Percentiles rank a stretch among this genome's conserved stretches.
These are phyloP conservation scores for Micropoecilia bifurca DNA, from an alignment of 2,797 vertebrate genomes.

Conservation along the genomic window DNA sequence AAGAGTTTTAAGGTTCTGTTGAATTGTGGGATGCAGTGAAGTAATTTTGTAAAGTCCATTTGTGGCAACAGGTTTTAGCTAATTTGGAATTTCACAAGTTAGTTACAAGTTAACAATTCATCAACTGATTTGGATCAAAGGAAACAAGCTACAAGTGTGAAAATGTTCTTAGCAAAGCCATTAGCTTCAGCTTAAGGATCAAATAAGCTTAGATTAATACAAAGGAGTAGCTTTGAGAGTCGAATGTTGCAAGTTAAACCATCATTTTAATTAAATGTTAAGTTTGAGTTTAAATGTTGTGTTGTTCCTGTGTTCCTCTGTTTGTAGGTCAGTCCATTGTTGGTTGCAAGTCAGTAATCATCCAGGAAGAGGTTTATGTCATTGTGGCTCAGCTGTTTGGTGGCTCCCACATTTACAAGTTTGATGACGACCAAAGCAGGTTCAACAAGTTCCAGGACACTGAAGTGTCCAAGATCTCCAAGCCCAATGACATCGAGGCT, in stretches of 20 bases:
- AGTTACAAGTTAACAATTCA: background rate
- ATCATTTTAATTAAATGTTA: slow-evolving; percentile 50
- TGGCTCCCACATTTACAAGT: slow-evolving; percentile 97
- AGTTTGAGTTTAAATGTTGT: background rate
- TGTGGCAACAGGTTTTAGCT: background rate
- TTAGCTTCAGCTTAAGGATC: background rate
- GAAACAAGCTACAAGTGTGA: background rate
- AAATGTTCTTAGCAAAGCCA: background rate
- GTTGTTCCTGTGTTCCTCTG: background rate
- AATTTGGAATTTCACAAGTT: background rate
- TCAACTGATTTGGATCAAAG: background rate
- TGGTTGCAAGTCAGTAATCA: slow-evolving; percentile 94
- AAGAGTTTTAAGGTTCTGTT: background rate
- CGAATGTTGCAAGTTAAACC: background rate
- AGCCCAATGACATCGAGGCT: slow-evolving; percentile 96
- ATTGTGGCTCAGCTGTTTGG: slow-evolving; percentile 98
- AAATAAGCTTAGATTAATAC: background rate
- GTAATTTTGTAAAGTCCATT: background rate
- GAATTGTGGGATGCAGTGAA: background rate
- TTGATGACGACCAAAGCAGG: slow-evolving; percentile 95
- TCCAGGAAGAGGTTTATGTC: slow-evolving; percentile 94
- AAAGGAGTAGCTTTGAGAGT: background rate
- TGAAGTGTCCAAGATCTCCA: slow-evolving; percentile 96
- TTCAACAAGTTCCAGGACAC: slow-evolving; percentile 99
- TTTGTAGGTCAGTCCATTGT: slow-evolving; percentile 95